Evolutionary conservation across 2,113 vertebrate species (phyloP), one percentile per base, ranked within the genome.

Genomic region (Anguilla rostrata): DNA sequence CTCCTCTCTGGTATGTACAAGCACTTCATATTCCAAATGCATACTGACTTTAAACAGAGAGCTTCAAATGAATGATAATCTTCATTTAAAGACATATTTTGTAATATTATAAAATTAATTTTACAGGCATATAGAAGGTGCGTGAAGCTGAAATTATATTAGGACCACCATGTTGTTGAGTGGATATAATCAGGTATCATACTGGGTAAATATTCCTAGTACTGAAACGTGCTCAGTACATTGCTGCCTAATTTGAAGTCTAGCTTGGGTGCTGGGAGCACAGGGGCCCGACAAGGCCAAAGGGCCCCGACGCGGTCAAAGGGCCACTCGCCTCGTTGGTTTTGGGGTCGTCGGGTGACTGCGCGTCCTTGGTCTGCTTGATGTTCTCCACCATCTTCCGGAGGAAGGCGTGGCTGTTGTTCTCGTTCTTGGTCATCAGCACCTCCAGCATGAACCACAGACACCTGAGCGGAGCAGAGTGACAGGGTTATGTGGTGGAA

Each of bases 391-490:
- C 97, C 98, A 99, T 99, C 92, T 99, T 99, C 90, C 98, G 96
- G 90, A 99, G 97, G 93, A 99, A 99, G 39, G 97, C 97, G 88
- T 99, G 98, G 91, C 98, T 99, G 92, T 99, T 99, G 92, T 99
- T 99, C 94, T 99, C 98, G 93, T 99, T 99, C 94, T 99, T 99
- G 81, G 98, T 98, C 98, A 99, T 99, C 94, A 99, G 94, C 91
- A 99, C 98, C 94, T 99, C 98, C 92, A 99, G 95, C 98, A 99
- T 99, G 93, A 99, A 99, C 98, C 98, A 99, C 84, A 99, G 96
- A 94, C 98, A 99, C 96, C 98, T 94, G 87, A 46, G 29, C 41
- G 34, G 46, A 16, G 15, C 34, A 40, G 78, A 80, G 78, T 15
- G 26, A 9, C 71, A 34, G n/a, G 22, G 20, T 22, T 26, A 66